These are phyloP conservation scores for Paedocypris micromegethes DNA, from an alignment of 2,797 vertebrate genomes.

Conservation along the genomic window DNA sequence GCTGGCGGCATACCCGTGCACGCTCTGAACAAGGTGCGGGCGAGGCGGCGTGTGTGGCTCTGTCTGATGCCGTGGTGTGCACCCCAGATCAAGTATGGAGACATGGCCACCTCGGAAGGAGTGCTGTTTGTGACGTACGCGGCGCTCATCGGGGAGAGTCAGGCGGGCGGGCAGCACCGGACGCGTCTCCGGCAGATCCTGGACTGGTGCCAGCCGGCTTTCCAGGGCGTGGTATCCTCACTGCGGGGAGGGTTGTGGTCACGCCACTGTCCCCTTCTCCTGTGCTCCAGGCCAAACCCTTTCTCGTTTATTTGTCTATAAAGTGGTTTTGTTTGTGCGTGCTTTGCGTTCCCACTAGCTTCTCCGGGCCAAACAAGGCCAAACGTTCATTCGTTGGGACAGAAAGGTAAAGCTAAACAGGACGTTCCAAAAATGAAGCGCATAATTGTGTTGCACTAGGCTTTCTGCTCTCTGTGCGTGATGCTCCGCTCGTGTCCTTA, in stretches of 20 bases:
- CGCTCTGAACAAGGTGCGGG: slow-evolving; percentile 90
- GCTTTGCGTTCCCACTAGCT: too few relatives aligned
- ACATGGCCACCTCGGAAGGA: slow-evolving; percentile 98
- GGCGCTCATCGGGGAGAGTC: slow-evolving; percentile 95
- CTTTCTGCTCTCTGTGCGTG: too few relatives aligned
- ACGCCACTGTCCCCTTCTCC: too few relatives aligned
- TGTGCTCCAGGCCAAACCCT: too few relatives aligned
- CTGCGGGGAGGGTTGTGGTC: not conserved
- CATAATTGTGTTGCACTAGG: too few relatives aligned
- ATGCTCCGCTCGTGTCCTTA: slow-evolving; percentile 58
- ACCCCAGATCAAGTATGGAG: slow-evolving; percentile 91
- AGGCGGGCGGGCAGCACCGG: slow-evolving; percentile 91
- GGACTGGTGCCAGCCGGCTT: slow-evolving; percentile 91
- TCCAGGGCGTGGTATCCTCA: slow-evolving; percentile 95
- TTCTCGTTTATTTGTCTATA: too few relatives aligned
- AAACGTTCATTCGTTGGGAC: too few relatives aligned
- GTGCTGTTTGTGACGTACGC: slow-evolving; percentile 97
- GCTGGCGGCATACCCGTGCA: slow-evolving; percentile 85
- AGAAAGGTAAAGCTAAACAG: too few relatives aligned
- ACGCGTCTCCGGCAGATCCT: slow-evolving; percentile 92
- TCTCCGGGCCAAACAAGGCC: too few relatives aligned
- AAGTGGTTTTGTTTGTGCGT: too few relatives aligned
- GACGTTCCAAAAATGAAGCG: too few relatives aligned
- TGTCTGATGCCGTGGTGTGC: too few relatives aligned
- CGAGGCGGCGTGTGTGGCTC: not conserved